phyloP scores from a whole-genome alignment of 2,113 vertebrate species.

The Rallus limicola region DNA sequence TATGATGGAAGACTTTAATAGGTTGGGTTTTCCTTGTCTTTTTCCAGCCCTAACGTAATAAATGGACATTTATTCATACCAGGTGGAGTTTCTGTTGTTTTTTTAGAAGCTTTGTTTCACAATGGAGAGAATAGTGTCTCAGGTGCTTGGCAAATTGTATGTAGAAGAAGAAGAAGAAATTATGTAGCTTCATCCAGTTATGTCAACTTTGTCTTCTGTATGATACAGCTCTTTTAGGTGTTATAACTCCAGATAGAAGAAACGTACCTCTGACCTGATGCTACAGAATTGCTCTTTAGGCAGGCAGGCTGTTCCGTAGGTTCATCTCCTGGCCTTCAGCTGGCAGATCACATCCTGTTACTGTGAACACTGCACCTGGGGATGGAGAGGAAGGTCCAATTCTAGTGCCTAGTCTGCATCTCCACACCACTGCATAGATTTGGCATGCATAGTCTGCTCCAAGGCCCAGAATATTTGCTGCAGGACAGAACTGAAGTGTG shows the following conservation, averaged over 20 bases:
- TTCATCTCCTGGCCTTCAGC: constrained; percentile 37
- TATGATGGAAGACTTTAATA: constrained; percentile 55
- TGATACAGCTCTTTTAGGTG: constrained; percentile 52
- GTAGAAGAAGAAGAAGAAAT: constrained; percentile 62
- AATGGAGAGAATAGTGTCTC: constrained; percentile 61
- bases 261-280: constrained; percentile 50
- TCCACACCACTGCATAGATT: constrained; percentile 18
- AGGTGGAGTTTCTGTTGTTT: constrained; percentile 62
- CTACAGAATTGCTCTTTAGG: constrained; percentile 20
- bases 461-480: constrained; percentile 3
- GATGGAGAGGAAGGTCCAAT: constrained; percentile 37
- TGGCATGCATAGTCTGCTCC: constrained; percentile 22
- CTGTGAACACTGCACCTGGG: neutral
- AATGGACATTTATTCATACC: constrained; percentile 55
- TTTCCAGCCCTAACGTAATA: constrained; percentile 55
- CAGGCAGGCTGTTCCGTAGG: constrained; percentile 17
- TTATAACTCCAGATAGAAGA: constrained; percentile 53
- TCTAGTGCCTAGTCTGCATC: constrained; percentile 46
- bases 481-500: constrained; percentile 13
- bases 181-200: constrained; percentile 56
- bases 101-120: constrained; percentile 56
- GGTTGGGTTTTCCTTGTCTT: constrained; percentile 59
- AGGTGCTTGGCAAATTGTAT: constrained; percentile 58
- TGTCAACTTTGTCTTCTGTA: constrained; percentile 64
- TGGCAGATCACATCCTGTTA: constrained; percentile 33